Base-by-base conservation (phyloP, 2,888 invertebrate species). In the Leptinotarsa peninsularis region DNA sequence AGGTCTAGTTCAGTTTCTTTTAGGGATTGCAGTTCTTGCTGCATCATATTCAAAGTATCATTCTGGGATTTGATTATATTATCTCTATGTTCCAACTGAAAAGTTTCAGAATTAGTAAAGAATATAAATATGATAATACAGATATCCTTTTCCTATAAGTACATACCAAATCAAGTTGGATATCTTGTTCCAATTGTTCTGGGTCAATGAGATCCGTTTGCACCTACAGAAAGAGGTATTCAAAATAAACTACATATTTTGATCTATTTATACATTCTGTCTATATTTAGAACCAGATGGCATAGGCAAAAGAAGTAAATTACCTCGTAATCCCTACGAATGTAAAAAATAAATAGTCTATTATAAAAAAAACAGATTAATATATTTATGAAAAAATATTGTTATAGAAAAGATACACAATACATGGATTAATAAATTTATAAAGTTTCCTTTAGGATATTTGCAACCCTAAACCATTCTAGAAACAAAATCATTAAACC, bases 21-120 rank as follows among this genome's bases (percentile, higher is more conserved):
- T 7, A 76, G 76, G 17, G 79, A 78, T 79, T 84, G 79, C 68
- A 85, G 78, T 77, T 85, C 82, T 74, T 79, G 72, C 79, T 84
- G 80, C 52, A 82, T 72, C 75, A 82, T 75, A 67, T 81, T 82
- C 74, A 85, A 72, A 18, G 83, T 81, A 67, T 82, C 78, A 73
- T 70, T 79, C 78, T 84, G 84, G 15, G 82, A 75, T 77, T 76
- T 78, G 21, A 83, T 84, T 50, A 83, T 80, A 71, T 82, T 81
- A 50, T 85, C 84, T 79, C 83, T 82, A 54, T 81, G 80, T 63
- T 76, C 67, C 43, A 77, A 23, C 80, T 80, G 70, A 74, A 70
- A 70, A 33, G 14, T 56, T 56, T 5, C 13, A 18, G 67, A 78
- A 75, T 63, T 60, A 49, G 54, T 56, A 27, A 56, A 49, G 27